phyloP scores from a whole-genome alignment of 2,797 vertebrate genomes.

The Danio jaintianensis region DNA sequence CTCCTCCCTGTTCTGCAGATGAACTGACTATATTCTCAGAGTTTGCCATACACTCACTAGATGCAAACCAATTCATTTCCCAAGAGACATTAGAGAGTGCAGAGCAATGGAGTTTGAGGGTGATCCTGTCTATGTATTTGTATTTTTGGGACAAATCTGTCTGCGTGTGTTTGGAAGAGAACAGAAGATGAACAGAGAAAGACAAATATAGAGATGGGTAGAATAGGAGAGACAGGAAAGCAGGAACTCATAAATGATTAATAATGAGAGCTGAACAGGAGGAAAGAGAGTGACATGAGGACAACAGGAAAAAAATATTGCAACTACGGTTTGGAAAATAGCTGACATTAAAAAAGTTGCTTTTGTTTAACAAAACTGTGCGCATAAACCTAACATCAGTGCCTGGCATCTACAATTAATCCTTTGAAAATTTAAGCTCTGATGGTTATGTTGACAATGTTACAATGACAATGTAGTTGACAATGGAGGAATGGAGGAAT shows the following conservation, averaged over 20 bases:
- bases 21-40: slow-evolving; percentile 14
- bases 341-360: slow-evolving; percentile 32
- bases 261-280: slow-evolving; percentile 68
- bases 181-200: slow-evolving; percentile 28
- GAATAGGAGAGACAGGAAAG: slow-evolving; percentile 25
- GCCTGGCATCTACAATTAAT: not conserved
- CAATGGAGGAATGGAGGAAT: not conserved
- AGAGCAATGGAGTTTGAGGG: not conserved
- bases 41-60: not conserved
- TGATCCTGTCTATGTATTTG: slow-evolving; percentile 31
- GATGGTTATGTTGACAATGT: not conserved
- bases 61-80: slow-evolving; percentile 13
- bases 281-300: slow-evolving; percentile 67
- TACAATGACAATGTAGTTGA: too few species aligned
- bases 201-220: slow-evolving; percentile 38
- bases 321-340: slow-evolving; percentile 33
- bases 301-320: slow-evolving; percentile 57
- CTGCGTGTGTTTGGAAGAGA: slow-evolving; percentile 30
- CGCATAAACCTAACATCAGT: not conserved
- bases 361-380: slow-evolving; percentile 33
- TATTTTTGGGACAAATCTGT: slow-evolving; percentile 15
- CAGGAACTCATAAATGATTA: slow-evolving; percentile 73
- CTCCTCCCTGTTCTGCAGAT: slow-evolving; percentile 22
- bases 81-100: slow-evolving; percentile 5
- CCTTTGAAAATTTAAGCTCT: not conserved